phyloP scores from a whole-genome alignment of 2,888 invertebrate species.

The Tipula lateralis region DNA sequence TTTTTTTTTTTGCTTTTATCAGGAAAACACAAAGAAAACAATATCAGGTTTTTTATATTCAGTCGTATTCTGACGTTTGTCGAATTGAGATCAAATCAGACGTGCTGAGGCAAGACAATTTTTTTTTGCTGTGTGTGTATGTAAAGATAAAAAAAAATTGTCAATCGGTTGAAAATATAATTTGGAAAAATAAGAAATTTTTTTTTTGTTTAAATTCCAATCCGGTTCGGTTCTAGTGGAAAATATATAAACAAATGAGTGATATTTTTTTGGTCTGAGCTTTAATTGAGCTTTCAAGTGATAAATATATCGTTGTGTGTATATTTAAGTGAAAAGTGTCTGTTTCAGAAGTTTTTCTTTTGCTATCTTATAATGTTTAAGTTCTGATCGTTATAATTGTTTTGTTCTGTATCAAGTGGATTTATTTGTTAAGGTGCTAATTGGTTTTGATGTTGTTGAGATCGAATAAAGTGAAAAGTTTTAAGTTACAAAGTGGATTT shows the following conservation, averaged over 20 bases:
- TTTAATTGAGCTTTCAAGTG: background rate
- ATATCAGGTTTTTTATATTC: background rate
- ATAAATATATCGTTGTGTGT: background rate
- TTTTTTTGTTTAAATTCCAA: background rate
- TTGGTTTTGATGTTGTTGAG: background rate
- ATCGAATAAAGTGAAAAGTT: background rate
- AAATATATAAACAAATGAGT: background rate
- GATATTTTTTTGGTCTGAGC: background rate
- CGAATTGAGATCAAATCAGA: background rate
- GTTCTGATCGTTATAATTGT: background rate
- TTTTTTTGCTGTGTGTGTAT: too few species aligned
- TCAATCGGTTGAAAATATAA: background rate
- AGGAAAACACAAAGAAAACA: background rate
- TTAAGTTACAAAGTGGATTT: background rate
- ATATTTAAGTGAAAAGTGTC: background rate
- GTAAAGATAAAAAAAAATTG: background rate
- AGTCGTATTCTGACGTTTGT: constrained; percentile 19
- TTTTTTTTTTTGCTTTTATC: background rate
- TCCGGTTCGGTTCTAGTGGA: background rate
- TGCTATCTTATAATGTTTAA: background rate
- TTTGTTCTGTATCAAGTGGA: background rate
- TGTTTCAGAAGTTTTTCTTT: background rate
- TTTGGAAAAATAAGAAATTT: background rate
- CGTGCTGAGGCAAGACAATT: background rate
- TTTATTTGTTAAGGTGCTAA: background rate